Base-by-base conservation (phyloP, 2,797 vertebrate species). In the Thalassophryne amazonica region DNA sequence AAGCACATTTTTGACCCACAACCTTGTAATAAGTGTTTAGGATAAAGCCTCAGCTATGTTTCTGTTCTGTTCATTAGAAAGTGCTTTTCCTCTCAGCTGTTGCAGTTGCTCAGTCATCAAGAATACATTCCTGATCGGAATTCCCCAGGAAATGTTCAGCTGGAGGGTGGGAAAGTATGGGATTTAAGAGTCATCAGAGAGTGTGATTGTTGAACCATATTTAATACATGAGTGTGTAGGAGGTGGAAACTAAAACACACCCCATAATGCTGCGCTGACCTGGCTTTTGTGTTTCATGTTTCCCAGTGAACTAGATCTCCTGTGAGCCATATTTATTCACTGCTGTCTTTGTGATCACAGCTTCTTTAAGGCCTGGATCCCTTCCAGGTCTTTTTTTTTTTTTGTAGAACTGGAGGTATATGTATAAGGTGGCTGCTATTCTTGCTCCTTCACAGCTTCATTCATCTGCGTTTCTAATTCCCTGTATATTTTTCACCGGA, bases 111-210 rank as follows among this genome's bases (percentile, higher is more conserved):
- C 71, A 31, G 71, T 87, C 78, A 80, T 85, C 69, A 78, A 43
- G 69, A 84, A 83, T 56, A 76, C 69, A 77, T 73, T 85, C 84
- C 78, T 81, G 74, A 60, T 78, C 28, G 70, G 83, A 87, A 86
- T 86, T 88, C 80, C 83, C 85, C 81, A 72, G 79, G 84, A 87
- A 87, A 77, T 70, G 82, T 81, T 84, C 58, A 52, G 70, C 47
- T 11, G 42, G 41, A 60, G 59, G 61, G 32, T 60, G 60, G 73
- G 77, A 78, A 68, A 72, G 48, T 21, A 41, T 38, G 34, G 43
- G 60, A 30, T 74, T 71, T 54, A 25, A 53, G 54, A 79, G 71
- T 70, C 67, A 80, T 56, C 41, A 57, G 81, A 80, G 75, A 76
- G 59, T 61, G 51, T 61, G 72, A 75, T 79, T 79, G 76, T 85